These are phyloP conservation scores for Sebastes minor DNA, from an alignment of 2,797 vertebrate genomes.

Conservation along the genomic window DNA sequence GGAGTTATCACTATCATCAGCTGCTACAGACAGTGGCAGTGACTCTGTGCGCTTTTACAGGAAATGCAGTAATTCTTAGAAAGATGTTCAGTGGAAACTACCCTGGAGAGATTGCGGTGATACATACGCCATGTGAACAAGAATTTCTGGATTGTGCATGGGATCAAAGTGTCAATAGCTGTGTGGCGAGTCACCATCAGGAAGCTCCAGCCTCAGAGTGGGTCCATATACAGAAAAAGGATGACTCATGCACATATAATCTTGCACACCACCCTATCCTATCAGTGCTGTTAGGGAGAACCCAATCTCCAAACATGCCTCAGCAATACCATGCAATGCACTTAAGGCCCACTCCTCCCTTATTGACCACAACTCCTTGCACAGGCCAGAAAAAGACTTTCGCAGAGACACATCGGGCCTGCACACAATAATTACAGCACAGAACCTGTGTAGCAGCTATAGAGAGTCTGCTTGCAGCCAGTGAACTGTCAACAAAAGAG, in stretches of 20 bases:
- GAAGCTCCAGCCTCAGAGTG: constrained; percentile 56
- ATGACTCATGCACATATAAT: constrained; percentile 78
- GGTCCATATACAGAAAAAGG: constrained; percentile 68
- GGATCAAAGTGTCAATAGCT: constrained; percentile 73
- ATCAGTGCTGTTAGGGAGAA: constrained; percentile 55
- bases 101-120: constrained; percentile 2
- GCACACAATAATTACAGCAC: constrained; percentile 20
- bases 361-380: neutral
- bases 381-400: neutral
- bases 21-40: neutral
- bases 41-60: neutral
- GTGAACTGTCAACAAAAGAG: constrained; percentile 75
- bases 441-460: constrained; percentile 63
- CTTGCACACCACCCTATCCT: constrained; percentile 69
- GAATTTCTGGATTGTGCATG: constrained; percentile 74
- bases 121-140: constrained; percentile 49
- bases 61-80: constrained; percentile 29
- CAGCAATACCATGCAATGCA: constrained; percentile 51
- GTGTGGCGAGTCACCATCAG: constrained; percentile 66
- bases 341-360: constrained; percentile 27
- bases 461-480: constrained; percentile 58
- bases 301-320: constrained; percentile 62
- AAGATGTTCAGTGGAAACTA: constrained; percentile 49
- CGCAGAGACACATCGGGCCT: neutral
- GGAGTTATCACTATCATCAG: neutral